Percentiles rank a stretch among this genome's conserved stretches.
phyloP scores from a whole-genome alignment of 2,888 invertebrate genomes.

The Dorcus hopei region DNA sequence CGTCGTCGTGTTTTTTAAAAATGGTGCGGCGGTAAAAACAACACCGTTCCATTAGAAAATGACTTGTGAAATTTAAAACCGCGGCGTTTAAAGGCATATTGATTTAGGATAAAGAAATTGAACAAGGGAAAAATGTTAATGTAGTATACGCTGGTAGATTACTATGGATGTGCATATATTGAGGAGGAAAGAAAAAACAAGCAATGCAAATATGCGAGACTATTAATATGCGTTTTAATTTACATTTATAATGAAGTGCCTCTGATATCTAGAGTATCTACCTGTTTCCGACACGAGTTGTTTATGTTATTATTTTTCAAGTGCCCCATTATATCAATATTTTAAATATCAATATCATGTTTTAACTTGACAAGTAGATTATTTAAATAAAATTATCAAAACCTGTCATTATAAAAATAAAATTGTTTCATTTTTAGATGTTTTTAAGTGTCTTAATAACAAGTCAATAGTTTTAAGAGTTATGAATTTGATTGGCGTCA shows the following conservation, averaged over 20 bases:
- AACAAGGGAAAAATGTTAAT: slow-evolving; percentile 12
- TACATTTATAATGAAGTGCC: slow-evolving; percentile 7
- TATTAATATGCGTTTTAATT: slow-evolving; percentile 16
- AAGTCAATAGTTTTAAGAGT: too few species aligned
- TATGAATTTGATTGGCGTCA: too few species aligned
- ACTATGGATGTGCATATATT: slow-evolving; percentile 8
- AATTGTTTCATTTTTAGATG: too few species aligned
- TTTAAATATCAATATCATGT: too few species aligned
- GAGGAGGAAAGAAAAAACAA: neutral
- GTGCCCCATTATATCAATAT: too few species aligned
- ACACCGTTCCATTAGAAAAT: slow-evolving; percentile 33
- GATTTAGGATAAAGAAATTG: slow-evolving; percentile 23
- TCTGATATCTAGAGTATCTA: slow-evolving; percentile 1
- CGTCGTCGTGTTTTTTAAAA: neutral
- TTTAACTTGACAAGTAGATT: too few species aligned
- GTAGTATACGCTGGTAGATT: slow-evolving; percentile 5
- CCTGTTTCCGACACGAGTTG: neutral
- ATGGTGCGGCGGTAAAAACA: neutral
- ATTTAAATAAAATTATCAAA: too few species aligned
- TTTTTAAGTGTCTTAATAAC: too few species aligned
- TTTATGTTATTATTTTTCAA: too few species aligned
- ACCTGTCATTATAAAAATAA: too few species aligned
- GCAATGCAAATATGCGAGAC: too few species aligned
- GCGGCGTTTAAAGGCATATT: slow-evolving; percentile 29
- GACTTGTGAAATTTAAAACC: slow-evolving; percentile 33